These are phyloP conservation scores for Ephestia elutella DNA, from an alignment of 1,140 invertebrate species.

Conservation along the genomic window DNA sequence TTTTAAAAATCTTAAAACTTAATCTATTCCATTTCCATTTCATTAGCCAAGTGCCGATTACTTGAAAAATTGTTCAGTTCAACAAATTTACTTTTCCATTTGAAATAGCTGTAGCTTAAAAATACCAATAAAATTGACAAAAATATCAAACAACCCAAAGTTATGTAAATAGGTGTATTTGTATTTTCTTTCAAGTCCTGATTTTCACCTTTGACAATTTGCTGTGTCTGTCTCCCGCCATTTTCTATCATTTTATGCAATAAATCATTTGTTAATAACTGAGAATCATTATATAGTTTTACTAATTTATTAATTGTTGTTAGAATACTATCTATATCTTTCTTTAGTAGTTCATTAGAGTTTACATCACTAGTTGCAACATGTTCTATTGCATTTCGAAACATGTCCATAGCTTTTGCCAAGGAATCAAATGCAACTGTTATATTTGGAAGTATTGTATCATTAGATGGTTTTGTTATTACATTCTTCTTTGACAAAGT, in stretches of 20 bases:
- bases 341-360: not conserved
- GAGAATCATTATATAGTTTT: conserved; percentile 2
- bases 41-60: too few species aligned
- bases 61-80: too few species aligned
- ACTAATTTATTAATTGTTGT: conserved; percentile 1
- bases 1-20: too few species aligned
- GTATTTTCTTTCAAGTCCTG: not conserved
- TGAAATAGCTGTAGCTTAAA: not conserved
- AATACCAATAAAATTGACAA: not conserved
- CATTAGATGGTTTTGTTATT: not conserved
- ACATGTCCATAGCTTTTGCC: not conserved
- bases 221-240: not conserved
- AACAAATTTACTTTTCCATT: not conserved
- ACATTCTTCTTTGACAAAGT: not conserved
- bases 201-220: not conserved
- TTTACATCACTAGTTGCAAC: not conserved
- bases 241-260: conserved; percentile 2
- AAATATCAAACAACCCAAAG: not conserved
- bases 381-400: not conserved
- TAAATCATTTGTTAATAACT: not conserved
- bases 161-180: not conserved
- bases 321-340: not conserved
- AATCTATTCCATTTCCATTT: too few species aligned
- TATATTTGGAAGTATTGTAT: not conserved
- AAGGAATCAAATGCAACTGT: not conserved